Conservation (phyloP, 2,797 vertebrate species). For the Rhynchonycteris naso region DNA sequence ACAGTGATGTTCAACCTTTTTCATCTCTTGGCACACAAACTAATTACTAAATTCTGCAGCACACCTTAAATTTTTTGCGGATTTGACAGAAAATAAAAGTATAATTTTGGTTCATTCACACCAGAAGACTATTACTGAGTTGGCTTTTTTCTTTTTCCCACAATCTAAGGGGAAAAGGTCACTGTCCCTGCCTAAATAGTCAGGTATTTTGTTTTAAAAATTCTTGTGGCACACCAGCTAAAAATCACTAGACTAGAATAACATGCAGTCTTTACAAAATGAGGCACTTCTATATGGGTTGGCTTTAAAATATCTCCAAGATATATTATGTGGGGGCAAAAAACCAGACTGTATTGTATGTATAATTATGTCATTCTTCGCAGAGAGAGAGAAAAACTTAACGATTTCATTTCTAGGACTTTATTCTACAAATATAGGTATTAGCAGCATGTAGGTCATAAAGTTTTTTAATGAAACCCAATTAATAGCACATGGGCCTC, state of each 20-base stretch:
- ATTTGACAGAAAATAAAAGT: neutral
- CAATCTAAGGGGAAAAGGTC: neutral
- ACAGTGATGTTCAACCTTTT: neutral
- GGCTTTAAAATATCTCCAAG: slow-evolving; percentile 27
- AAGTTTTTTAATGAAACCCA: neutral
- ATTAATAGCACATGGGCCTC: neutral
- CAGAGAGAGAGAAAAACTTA: neutral
- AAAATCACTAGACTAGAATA: neutral
- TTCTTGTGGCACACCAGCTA: neutral
- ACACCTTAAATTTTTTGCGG: neutral
- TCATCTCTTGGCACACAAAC: neutral
- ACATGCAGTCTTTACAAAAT: neutral
- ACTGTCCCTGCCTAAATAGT: neutral
- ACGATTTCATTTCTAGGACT: slow-evolving; percentile 24
- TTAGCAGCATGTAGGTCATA: neutral
- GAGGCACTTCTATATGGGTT: neutral
- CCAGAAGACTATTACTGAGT: neutral
- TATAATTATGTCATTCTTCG: neutral
- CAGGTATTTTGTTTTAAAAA: neutral
- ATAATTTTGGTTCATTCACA: neutral
- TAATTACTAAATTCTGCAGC: neutral
- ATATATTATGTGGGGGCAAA: neutral
- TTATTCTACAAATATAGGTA: slow-evolving; percentile 19
- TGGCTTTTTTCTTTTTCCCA: neutral
- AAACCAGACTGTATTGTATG: neutral